Conservation (phyloP, 2,797 vertebrate species). For the Chelon labrosus region DNA sequence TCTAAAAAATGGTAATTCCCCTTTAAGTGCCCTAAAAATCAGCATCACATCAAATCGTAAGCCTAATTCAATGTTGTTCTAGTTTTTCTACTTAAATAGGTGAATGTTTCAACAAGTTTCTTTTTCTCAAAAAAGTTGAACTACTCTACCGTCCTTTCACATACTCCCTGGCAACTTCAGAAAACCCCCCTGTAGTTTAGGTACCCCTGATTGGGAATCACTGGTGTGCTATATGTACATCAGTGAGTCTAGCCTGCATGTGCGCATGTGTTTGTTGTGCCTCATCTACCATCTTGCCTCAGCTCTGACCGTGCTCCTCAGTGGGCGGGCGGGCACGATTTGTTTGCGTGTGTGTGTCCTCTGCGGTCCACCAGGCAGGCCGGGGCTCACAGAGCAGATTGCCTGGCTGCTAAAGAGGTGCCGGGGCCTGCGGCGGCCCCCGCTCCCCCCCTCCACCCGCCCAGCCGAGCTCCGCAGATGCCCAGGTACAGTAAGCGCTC, state of each 20-base stretch:
- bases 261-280: slow-evolving; percentile 61
- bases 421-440: slow-evolving; percentile 59
- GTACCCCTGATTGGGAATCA: slow-evolving; percentile 16
- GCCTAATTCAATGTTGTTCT: neutral
- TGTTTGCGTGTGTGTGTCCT: slow-evolving; percentile 40
- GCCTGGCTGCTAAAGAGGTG: slow-evolving; percentile 86
- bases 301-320: slow-evolving; percentile 54
- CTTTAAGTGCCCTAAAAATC: no score
- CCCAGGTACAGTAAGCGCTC: slow-evolving; percentile 80
- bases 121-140: neutral
- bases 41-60: neutral
- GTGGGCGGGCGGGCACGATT: slow-evolving; percentile 41
- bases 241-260: slow-evolving; percentile 28
- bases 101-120: neutral
- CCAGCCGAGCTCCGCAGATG: slow-evolving; percentile 78
- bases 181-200: neutral
- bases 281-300: slow-evolving; percentile 65
- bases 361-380: slow-evolving; percentile 48
- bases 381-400: slow-evolving; percentile 79
- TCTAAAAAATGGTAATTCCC: no score
- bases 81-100: neutral
- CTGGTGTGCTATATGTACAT: slow-evolving; percentile 17
- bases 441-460: slow-evolving; percentile 52
- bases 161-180: neutral
- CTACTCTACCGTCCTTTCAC: neutral